A percentile compares a stretch with the other conserved stretches of the same genome.
These are phyloP conservation scores for Eriocheir sinensis DNA, from an alignment of 1,140 invertebrate genomes.

Conservation along the genomic window DNA sequence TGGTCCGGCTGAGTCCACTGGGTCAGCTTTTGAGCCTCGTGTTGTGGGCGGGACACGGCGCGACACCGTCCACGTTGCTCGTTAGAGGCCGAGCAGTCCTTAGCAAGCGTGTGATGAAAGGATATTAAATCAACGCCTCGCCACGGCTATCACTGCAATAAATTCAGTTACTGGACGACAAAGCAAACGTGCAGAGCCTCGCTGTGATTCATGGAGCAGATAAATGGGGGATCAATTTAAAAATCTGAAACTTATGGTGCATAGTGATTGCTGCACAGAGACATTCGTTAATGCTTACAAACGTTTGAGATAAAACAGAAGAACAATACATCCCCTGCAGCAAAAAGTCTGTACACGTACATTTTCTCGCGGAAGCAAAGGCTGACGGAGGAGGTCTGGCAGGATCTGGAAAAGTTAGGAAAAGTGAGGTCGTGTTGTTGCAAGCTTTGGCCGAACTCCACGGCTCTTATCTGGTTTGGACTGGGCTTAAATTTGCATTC, in stretches of 20 bases:
- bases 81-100: neutral
- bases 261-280: no score
- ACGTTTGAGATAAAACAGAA: neutral
- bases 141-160: neutral
- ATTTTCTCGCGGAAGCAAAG: neutral
- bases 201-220: neutral
- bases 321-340: neutral
- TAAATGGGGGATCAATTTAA: neutral
- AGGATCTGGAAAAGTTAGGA: neutral
- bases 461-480: neutral
- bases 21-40: no score
- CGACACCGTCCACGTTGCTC: no score
- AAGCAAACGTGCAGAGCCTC: neutral
- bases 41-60: no score
- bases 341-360: neutral
- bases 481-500: neutral
- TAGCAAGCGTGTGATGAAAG: no score
- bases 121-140: neutral
- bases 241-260: neutral
- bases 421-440: neutral
- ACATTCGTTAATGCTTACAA: no score
- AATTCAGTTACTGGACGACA: neutral
- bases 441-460: neutral
- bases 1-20: no score
- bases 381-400: neutral